Evolutionary conservation across 2,888 invertebrate genomes (phyloP).

Genomic region (Caenorhabditis panamensis): DNA sequence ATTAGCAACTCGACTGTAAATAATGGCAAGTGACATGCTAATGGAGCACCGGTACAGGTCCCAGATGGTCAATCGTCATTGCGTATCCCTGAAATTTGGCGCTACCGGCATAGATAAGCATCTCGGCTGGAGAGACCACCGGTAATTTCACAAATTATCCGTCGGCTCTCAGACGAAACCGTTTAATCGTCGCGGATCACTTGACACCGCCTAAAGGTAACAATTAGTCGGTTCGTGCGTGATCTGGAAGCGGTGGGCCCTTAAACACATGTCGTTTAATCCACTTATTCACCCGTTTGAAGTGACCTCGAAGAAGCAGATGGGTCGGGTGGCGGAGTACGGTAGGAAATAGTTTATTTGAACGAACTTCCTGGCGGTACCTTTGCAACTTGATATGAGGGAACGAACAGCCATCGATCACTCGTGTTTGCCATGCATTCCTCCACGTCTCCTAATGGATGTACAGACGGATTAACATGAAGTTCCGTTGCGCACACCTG

Average conservation of each 20-base stretch:
- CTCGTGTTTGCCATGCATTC: constrained; percentile 20
- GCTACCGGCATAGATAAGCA: constrained; percentile 2
- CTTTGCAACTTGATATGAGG: constrained; percentile 47
- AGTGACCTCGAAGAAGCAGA: constrained; percentile 23
- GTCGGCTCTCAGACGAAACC: constrained; percentile 34
- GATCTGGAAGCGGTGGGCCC: constrained; percentile 19
- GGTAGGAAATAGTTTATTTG: constrained; percentile 43
- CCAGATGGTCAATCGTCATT: constrained; percentile 8
- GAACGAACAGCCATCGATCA: constrained; percentile 39
- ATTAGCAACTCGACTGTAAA: constrained; percentile 38
- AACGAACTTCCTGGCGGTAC: constrained; percentile 40
- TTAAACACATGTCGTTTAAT: constrained; percentile 53
- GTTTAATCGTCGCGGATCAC: constrained; percentile 54
- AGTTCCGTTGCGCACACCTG: constrained; percentile 44
- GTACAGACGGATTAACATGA: constrained; percentile 39
- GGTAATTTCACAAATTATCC: constrained; percentile 21
- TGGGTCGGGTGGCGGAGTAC: not conserved
- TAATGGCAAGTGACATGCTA: constrained; percentile 35
- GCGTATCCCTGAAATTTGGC: not conserved
- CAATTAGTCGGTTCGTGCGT: constrained; percentile 33
- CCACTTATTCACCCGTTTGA: constrained; percentile 23
- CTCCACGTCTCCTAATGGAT: constrained; percentile 37
- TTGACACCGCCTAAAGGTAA: constrained; percentile 49
- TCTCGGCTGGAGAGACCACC: not conserved
- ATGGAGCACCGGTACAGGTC: constrained; percentile 22